Evolutionary conservation across 2,113 vertebrate species (phyloP), one percentile per base, ranked within the genome.

Genomic region (Delphinapterus leucas): DNA sequence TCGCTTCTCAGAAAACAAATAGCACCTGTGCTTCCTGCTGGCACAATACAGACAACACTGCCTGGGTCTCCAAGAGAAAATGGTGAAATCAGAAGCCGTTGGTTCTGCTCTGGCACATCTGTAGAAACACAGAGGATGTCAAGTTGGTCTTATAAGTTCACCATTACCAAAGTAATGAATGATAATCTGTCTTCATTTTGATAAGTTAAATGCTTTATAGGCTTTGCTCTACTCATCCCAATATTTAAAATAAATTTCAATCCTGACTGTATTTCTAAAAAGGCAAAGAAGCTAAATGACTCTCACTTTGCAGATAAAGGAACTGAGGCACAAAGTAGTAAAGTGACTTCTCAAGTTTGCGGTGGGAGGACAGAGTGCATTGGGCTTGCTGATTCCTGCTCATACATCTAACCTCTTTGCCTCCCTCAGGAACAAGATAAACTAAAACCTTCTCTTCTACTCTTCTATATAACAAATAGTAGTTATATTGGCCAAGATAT

Each of bases 41-140:
- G 98, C 84, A 0, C 98, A 98, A 90, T 98, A 98, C 82, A 98
- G 97, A 38, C 98, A 98, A 90, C 98, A 99, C 94, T 99, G 98
- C 97, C 97, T 98, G 91, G 99, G 99, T 89, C 99, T 99, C 95
- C 99, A 98, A 97, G 99, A 99, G 97, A 99, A 99, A 80, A 98
- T 99, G 6, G 98, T 99, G 71, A 99, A 99, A 82, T 99, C 99
- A 0, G 99, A 99, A 96, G 99, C 99, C 84, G 99, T 97, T 0
- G 99, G 99, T 63, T 99, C 98, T 41, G 99, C 99, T n/a, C 99
- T 99, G 96, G 99, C 99, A 0, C 99, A 99, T 63, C 98, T 99
- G 88, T 98, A 99, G 97, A 99, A 99, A 90, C 99, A 99, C 98
- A 98, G 98, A 17, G 84, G 98, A 58, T 99, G 47, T 98, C 99